Evolutionary conservation across 2,888 invertebrate species (phyloP), one percentile per base, ranked within the genome.

Genomic region (Sphaeridia pumilis): DNA sequence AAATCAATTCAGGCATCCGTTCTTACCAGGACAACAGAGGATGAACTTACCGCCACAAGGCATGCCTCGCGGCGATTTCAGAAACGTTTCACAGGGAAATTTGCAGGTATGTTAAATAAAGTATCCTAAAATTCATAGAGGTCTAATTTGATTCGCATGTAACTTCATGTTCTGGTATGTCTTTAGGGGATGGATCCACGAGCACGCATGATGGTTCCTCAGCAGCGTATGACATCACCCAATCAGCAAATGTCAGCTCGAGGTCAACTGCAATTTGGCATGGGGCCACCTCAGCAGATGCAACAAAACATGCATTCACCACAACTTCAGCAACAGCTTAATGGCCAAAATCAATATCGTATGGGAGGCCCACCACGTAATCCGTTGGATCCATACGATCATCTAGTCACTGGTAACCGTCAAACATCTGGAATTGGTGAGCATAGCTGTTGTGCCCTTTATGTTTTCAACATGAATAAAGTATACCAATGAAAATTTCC

Each of bases 181-280:
- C 53, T 34, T 45, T 36, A 55, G 63, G 71, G 71, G 24, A 67
- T 76, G 38, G 78, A 78, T 67, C 73, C 75, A 20, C 71, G 78
- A 56, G 74, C 75, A 58, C 69, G 77, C 59, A 69, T 78, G 65
- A 67, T 78, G 47, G 63, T 78, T 46, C 76, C 65, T 52, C 62
- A 61, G n/a, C 64, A 60, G 48, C 61, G 59, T 17, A 58, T 65
- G 36, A 58, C 65, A 20, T 58, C 63, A 36, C 66, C 66, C 7
- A 64, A 65, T 7, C 65, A 65, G 41, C 66, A 67, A 25, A 65
- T 58, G 12, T 63, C 60, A 46, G n/a, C 56, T 38, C 27, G 60
- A 46, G 24, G 50, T n/a, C 52, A 49, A 14, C 24, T 44, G 49
- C 53, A 46, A 24, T 52, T 52, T 47, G 46, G 43, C 4, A 50